A percentile compares a stretch with the other conserved stretches of the same genome.
Conservation (phyloP, 1,140 invertebrate species). For the Archegozetes longisetosus region DNA sequence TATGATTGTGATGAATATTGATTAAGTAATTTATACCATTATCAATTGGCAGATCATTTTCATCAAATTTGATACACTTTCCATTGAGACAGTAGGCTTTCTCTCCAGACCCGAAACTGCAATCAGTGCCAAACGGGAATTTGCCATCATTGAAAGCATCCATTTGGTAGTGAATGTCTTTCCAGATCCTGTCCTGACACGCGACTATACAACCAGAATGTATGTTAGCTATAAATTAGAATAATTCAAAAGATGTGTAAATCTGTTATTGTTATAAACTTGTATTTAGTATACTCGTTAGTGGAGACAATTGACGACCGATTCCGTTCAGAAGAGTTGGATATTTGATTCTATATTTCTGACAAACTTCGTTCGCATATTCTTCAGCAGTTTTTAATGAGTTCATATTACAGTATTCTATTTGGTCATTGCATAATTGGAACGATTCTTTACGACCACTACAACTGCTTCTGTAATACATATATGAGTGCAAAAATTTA, state of each 20-base stretch:
- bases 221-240: constrained; percentile 18
- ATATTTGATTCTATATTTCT: constrained; percentile 21
- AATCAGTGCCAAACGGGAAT: constrained; percentile 24
- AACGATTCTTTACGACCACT: constrained; percentile 18
- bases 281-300: constrained; percentile 13
- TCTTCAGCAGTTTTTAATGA: constrained; percentile 13
- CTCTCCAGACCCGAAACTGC: constrained; percentile 10
- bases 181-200: constrained; percentile 23
- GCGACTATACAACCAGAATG: constrained; percentile 22
- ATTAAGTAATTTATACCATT: constrained; percentile 1
- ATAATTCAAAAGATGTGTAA: constrained; percentile 7
- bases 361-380: constrained; percentile 21
- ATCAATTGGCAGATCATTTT: constrained; percentile 10
- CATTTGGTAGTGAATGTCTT: constrained; percentile 24
- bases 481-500: no score
- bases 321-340: constrained; percentile 21
- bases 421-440: constrained; percentile 18
- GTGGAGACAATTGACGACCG: constrained; percentile 20
- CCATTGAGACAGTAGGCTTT: constrained; percentile 23
- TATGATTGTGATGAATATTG: neutral
- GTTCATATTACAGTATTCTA: constrained; percentile 4
- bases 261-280: neutral
- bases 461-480: constrained; percentile 17
- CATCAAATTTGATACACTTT: constrained; percentile 18
- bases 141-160: constrained; percentile 24